Base-by-base conservation (phyloP, 1,140 invertebrate genomes). In the Musca domestica region DNA sequence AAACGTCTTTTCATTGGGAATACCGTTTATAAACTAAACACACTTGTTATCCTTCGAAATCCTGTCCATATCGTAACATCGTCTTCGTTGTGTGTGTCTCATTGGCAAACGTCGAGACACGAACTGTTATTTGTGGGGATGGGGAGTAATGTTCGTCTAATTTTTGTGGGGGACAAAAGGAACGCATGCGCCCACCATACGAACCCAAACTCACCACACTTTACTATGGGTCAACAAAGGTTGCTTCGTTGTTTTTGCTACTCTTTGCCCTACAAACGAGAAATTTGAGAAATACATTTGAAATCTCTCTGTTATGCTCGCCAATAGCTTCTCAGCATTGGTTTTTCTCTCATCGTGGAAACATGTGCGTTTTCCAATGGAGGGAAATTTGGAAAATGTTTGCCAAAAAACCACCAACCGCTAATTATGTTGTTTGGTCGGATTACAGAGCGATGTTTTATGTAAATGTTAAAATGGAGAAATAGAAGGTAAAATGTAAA, bases 331-430 rank as follows among this genome's bases (percentile, higher is more conserved):
- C 9, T 12, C n/a, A 19, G 5, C 27, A 19, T 19, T 34, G 17
- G n/a, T n/a, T 34, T 61, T 34, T 34, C 56, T 61, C 56, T 41
- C 15, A n/a, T 34, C 3, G 12, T 9, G 34, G 34, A 61, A 61
- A 61, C 56, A 61, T 41, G 56, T 61, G 56, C 56, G 56, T 61
- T 61, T 61, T 61, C 56, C 56, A 61, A 41, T 34, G 6, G n/a
- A 34, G 23, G 52, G 23, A 56, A 27, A 56, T 56, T 56, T 56
- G 52, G 23, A 27, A n/a, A 56, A 41, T 41, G 34, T 12, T 41
- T 41, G 27, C 9, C 9, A 4, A 4, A 4, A 4, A 30, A 30
- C 27, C 27, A 30, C 9, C 9, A 9, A 12, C 34, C 4, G 34
- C 34, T 10, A 41, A 41, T 41, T 10, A 41, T 41, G 34, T 41